A percentile compares a stretch with the other conserved stretches of the same genome.
Conservation (phyloP, 2,113 vertebrate genomes). For the Sigmodon hispidus region DNA sequence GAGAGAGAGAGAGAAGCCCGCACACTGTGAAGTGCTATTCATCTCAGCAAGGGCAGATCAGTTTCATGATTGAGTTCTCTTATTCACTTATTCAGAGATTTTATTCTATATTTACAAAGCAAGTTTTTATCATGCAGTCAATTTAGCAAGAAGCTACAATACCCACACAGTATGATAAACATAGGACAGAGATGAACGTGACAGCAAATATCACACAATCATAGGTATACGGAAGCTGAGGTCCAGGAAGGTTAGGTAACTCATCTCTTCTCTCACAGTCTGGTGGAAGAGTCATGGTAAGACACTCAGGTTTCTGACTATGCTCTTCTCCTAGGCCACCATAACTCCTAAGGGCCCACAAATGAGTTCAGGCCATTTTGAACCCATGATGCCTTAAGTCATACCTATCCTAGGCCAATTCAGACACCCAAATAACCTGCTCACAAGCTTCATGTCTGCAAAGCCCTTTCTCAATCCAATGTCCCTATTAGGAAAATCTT, state of each 20-base stretch:
- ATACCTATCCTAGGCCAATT: background rate
- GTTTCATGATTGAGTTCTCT: background rate
- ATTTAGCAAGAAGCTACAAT: background rate
- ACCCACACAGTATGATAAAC: background rate
- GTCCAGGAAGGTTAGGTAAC: background rate
- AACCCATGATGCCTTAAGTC: too few species aligned
- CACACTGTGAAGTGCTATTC: background rate
- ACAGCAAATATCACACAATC: background rate
- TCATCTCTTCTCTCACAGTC: background rate
- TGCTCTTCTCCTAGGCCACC: background rate
- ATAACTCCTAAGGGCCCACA: rapidly evolving
- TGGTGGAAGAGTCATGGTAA: background rate
- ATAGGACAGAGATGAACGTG: background rate
- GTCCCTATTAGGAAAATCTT: background rate
- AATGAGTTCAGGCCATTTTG: background rate
- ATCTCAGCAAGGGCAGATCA: background rate
- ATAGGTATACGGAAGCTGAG: background rate
- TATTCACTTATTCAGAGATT: background rate
- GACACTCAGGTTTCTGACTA: background rate
- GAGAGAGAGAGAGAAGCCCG: background rate
- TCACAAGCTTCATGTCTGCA: background rate
- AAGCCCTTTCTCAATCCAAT: background rate
- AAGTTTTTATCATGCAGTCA: background rate
- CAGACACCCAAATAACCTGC: background rate
- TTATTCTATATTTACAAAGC: background rate